Percentiles rank a stretch among this genome's conserved stretches.
Conservation (phyloP, 1,140 invertebrate species). For the Mamestra configurata region DNA sequence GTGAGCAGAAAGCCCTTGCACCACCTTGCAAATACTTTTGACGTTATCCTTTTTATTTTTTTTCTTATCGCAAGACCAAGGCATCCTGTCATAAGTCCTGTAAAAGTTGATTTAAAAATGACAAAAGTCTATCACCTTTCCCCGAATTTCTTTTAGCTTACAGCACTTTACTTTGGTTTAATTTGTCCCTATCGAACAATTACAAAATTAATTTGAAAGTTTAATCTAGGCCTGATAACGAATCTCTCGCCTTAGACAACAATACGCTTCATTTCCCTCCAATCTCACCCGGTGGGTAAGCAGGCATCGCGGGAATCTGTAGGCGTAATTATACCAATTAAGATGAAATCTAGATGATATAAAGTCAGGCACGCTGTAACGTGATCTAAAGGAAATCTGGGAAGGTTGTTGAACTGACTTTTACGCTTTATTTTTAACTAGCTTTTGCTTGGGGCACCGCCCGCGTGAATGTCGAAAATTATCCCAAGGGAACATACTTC, state of each 20-base stretch:
- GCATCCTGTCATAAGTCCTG: too few relatives aligned
- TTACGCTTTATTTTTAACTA: too few relatives aligned
- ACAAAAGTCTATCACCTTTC: too few relatives aligned
- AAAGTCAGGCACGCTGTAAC: not conserved
- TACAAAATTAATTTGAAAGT: not conserved
- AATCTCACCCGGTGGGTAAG: not conserved
- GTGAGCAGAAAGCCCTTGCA: too few relatives aligned
- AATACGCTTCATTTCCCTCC: not conserved
- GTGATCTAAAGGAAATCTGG: not conserved
- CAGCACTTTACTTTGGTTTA: not conserved
- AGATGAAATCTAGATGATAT: conserved; percentile 23
- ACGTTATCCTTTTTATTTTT: too few relatives aligned
- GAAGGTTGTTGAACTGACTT: not conserved
- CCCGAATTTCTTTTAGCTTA: too few relatives aligned
- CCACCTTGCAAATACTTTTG: too few relatives aligned
- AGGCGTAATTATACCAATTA: conserved; percentile 14
- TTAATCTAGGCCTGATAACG: not conserved
- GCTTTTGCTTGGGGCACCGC: too few relatives aligned
- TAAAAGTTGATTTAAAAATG: too few relatives aligned
- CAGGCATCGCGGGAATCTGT: not conserved
- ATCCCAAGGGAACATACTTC: too few relatives aligned
- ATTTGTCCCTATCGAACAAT: not conserved
- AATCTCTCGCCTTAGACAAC: not conserved
- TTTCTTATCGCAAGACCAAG: too few relatives aligned
- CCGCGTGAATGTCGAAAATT: too few relatives aligned